Evolutionary conservation across 1,140 invertebrate genomes (phyloP).

Genomic region (Apocrypta bakeri): DNA sequence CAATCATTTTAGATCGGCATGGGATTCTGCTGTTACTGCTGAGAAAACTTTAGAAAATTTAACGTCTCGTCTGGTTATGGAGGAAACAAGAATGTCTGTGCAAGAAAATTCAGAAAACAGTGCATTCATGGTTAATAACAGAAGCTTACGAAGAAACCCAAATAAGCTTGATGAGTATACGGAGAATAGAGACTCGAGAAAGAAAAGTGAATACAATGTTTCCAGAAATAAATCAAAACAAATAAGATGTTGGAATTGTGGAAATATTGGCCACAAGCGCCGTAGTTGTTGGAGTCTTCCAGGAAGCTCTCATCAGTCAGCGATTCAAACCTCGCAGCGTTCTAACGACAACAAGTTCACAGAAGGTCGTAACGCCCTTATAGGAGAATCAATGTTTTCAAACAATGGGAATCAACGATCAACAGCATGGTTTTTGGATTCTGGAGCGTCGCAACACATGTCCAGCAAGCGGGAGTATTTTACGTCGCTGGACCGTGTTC

Average conservation of each 20-base stretch:
- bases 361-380: slow-evolving; percentile 11
- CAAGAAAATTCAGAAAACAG: slow-evolving; percentile 32
- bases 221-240: not conserved
- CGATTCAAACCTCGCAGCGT: not conserved
- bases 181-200: too few species aligned
- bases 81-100: slow-evolving; percentile 29
- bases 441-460: slow-evolving; percentile 58
- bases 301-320: not conserved
- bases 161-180: too few species aligned
- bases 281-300: slow-evolving; percentile 27
- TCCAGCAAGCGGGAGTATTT: slow-evolving; percentile 51
- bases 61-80: slow-evolving; percentile 30
- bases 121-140: not conserved
- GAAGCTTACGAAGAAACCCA: slow-evolving; percentile 3
- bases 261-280: slow-evolving; percentile 41
- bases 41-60: slow-evolving; percentile 26
- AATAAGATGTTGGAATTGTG: slow-evolving; percentile 34
- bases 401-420: too few species aligned
- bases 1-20: slow-evolving; percentile 58
- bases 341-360: slow-evolving; percentile 10
- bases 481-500: slow-evolving; percentile 42
- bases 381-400: slow-evolving; percentile 38
- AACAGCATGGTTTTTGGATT: slow-evolving; percentile 50
- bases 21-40: slow-evolving; percentile 52
- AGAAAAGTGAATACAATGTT: slow-evolving; percentile 4